Percentiles rank a stretch among this genome's conserved stretches.
Conservation (phyloP, 2,797 vertebrate species). For the Gephyroberyx darwinii region DNA sequence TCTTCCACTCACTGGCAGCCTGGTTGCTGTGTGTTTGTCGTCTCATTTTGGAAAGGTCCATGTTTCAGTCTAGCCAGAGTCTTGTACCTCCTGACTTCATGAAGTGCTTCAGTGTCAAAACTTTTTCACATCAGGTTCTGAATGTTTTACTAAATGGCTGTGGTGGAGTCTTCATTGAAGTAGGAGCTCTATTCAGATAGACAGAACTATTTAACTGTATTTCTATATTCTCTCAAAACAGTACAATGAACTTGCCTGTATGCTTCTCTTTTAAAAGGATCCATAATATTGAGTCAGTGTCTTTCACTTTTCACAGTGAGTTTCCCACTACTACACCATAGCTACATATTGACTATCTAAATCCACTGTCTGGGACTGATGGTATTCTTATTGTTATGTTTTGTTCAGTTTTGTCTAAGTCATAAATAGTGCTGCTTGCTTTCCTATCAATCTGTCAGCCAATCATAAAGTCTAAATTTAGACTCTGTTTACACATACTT, state of each 20-base stretch:
- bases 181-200: too few species aligned
- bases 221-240: too few species aligned
- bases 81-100: neutral
- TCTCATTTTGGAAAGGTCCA: neutral
- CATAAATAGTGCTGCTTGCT: conserved; percentile 32
- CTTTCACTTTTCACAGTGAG: neutral
- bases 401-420: conserved; percentile 17
- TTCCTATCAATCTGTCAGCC: conserved; percentile 17
- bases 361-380: neutral
- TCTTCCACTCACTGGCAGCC: neutral
- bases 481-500: conserved; percentile 11
- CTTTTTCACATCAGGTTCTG: neutral
- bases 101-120: neutral
- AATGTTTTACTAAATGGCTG: too few species aligned
- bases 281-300: too few species aligned
- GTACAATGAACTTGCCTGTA: too few species aligned
- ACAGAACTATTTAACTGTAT: too few species aligned
- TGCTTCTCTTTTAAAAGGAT: too few species aligned
- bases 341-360: neutral
- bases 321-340: neutral
- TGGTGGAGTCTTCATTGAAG: too few species aligned
- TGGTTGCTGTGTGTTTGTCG: neutral
- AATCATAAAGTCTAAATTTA: conserved; percentile 28
- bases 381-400: conserved; percentile 14
- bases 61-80: neutral